Conservation (phyloP, 2,797 vertebrate genomes). For the Macropodus opercularis region DNA sequence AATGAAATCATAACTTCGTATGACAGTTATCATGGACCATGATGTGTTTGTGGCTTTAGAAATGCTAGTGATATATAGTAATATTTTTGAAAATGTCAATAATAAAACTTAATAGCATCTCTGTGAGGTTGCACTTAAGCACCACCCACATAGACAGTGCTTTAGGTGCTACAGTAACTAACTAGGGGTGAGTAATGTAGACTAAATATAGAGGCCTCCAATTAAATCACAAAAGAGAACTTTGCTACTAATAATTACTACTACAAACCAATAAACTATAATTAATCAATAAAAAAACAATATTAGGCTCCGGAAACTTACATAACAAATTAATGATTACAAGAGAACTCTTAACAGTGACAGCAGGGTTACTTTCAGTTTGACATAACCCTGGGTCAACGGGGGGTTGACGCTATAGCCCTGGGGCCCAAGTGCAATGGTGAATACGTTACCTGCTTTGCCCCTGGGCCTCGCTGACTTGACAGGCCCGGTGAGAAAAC, state of each 20-base stretch:
- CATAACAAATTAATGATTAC: background rate
- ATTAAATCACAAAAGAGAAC: too few species aligned
- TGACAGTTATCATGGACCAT: constrained; percentile 17
- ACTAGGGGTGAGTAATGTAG: background rate
- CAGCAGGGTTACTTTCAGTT: constrained; percentile 31
- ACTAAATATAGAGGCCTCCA: too few species aligned
- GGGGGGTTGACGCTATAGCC: constrained; percentile 37
- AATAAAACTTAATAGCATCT: background rate
- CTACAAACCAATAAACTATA: too few species aligned
- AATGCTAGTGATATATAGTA: background rate
- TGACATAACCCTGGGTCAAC: constrained; percentile 47
- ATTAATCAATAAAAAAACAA: too few species aligned
- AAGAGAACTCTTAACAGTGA: constrained; percentile 1
- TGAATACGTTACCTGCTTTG: constrained; percentile 38
- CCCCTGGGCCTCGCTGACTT: constrained; percentile 37
- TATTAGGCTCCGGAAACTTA: too few species aligned
- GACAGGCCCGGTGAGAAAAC: constrained; percentile 61
- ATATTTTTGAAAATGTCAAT: constrained; percentile 5
- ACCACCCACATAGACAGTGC: too few species aligned
- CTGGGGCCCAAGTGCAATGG: constrained; percentile 40
- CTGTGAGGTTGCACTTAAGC: constrained; percentile 1
- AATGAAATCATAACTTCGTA: constrained; percentile 29
- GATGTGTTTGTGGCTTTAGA: constrained; percentile 23
- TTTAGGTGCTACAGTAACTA: too few species aligned
- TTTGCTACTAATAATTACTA: too few species aligned